phyloP scores from a whole-genome alignment of 2,113 vertebrate species.

The Cottus gobio region DNA sequence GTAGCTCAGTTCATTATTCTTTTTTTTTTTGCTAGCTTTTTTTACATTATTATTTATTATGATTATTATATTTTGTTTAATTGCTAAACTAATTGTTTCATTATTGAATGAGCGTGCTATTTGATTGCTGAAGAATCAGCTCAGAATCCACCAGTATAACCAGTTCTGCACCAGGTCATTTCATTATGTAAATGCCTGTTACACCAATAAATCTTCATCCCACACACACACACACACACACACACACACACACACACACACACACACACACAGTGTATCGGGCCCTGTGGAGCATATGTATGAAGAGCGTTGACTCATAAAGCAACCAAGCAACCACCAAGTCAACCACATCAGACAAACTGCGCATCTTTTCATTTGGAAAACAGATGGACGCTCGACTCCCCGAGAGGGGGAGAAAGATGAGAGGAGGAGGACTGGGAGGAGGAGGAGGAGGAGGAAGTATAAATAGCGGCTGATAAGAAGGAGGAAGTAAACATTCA shows the following conservation, averaged over 20 bases:
- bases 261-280: not conserved
- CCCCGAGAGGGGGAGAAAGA: slow-evolving; percentile 26
- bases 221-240: not conserved
- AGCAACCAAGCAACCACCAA: slow-evolving; percentile 48
- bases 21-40: not conserved
- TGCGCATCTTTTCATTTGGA: slow-evolving; percentile 65
- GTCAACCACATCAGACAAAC: slow-evolving; percentile 65
- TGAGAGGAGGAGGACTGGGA: slow-evolving; percentile 25
- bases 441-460: slow-evolving; percentile 26
- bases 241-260: slow-evolving; percentile 12
- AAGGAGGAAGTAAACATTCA: slow-evolving; percentile 48
- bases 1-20: not conserved
- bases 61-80: not conserved
- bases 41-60: no score
- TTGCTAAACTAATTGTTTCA: not conserved
- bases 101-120: not conserved
- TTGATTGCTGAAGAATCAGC: not conserved
- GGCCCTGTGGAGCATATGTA: slow-evolving; percentile 36
- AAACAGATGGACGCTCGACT: slow-evolving; percentile 68
- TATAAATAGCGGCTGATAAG: slow-evolving; percentile 67
- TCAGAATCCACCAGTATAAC: slow-evolving; percentile 7
- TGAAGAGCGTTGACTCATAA: slow-evolving; percentile 55
- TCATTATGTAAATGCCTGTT: slow-evolving; percentile 13
- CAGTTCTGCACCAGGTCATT: slow-evolving; percentile 13
- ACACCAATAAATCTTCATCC: slow-evolving; percentile 36